These are phyloP conservation scores for Mythimna pallens DNA, from an alignment of 2,888 invertebrate genomes.

Conservation along the genomic window DNA sequence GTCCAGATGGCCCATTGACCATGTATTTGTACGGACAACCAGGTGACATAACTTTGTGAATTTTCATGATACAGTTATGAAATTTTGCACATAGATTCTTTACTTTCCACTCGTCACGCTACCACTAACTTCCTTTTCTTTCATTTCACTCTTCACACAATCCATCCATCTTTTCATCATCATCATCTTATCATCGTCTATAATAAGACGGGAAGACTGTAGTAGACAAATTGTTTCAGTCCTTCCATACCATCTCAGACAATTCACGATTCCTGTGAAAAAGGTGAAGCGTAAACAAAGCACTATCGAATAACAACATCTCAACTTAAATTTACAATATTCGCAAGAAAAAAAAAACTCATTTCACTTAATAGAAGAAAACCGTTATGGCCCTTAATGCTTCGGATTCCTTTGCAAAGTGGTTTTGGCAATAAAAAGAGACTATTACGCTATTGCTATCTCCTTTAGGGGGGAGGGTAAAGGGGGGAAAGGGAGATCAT, in stretches of 20 bases:
- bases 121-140: too few species aligned
- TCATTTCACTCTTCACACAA: too few species aligned
- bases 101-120: too few species aligned
- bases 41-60: too few species aligned
- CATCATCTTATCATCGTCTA: too few species aligned
- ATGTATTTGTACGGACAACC: too few species aligned
- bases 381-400: conserved; percentile 56
- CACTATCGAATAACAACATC: conserved; percentile 9
- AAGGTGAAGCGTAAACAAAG: conserved; percentile 6
- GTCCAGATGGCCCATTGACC: too few species aligned
- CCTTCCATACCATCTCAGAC: not conserved
- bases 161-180: too few species aligned
- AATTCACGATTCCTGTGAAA: not conserved
- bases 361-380: conserved; percentile 47
- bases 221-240: too few species aligned
- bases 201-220: too few species aligned
- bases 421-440: conserved; percentile 74
- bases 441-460: conserved; percentile 66
- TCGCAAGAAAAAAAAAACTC: conserved; percentile 35
- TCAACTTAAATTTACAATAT: conserved; percentile 29
- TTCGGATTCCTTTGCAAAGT: conserved; percentile 69
- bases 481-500: conserved; percentile 16
- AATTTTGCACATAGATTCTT: too few species aligned
- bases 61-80: too few species aligned
- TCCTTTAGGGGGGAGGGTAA: conserved; percentile 15